Evolutionary conservation across 2,797 vertebrate species (phyloP), one percentile per base, ranked within the genome.

Genomic region (Tadarida brasiliensis): DNA sequence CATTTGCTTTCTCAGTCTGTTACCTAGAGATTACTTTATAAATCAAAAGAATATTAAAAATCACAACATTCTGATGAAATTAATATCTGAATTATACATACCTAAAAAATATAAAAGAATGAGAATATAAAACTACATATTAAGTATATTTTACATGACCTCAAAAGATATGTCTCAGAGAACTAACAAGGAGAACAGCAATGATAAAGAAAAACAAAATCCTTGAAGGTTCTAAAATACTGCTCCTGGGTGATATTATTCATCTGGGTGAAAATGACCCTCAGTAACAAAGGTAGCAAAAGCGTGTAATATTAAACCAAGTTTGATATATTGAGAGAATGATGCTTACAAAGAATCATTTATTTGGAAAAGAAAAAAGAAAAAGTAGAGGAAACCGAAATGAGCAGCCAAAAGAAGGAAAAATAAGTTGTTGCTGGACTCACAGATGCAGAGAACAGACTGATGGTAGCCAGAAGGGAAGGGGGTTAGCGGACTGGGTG

Each of bases 181-280:
- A 90, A 54, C 65, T 47, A 86, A 92, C 81, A 33, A 71, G 28
- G 22, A 70, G 22, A 80, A 71, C 7, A 87, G 10, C 26, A 84
- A 90, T 24, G 65, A 83, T 54, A 65, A 67, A 65, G n/a, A 89
- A 81, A 88, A 95, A 91, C 19, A 68, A 96, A 91, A 88, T 33
- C 65, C 26, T 63, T 56, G 17, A 87, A 76, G 15, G 63, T 26
- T 86, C 84, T 91, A 94, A 96, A 94, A 78, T 51, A 83, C 8
- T 78, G 10, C 26, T 92, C 14, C 30, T 68, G 4, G 20, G 28
- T 93, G 88, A 61, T 49, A 91, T 24, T 85, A 87, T 44, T 78
- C 61, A 87, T 83, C 63, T n/a, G 14, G 4, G 56, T 83, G 5
- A 33, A 94, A 67, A 93, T 33, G 39, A 94, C 28, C n/a, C 65